phyloP scores from a whole-genome alignment of 2,888 invertebrate species.

The Agrotis segetum region DNA sequence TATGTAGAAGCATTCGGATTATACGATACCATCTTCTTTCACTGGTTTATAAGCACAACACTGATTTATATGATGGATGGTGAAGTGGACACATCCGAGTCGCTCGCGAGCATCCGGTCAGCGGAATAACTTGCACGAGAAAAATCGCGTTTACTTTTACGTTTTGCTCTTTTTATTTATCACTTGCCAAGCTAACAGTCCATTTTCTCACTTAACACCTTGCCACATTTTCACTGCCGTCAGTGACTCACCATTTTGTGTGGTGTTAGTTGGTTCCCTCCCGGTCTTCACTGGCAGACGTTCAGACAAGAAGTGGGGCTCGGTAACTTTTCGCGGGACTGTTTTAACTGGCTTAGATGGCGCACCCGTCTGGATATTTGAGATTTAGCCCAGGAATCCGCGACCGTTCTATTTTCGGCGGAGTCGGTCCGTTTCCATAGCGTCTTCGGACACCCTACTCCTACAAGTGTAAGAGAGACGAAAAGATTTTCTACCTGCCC shows the following conservation, averaged over 20 bases:
- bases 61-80: slow-evolving; percentile 72
- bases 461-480: slow-evolving; percentile 80
- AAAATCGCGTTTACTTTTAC: slow-evolving; percentile 67
- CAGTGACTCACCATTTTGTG: slow-evolving; percentile 93
- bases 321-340: slow-evolving; percentile 92
- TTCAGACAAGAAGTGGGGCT: slow-evolving; percentile 95
- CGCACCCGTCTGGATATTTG: slow-evolving; percentile 92
- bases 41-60: slow-evolving; percentile 83
- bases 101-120: slow-evolving; percentile 84
- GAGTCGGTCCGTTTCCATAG: slow-evolving; percentile 81
- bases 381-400: slow-evolving; percentile 92
- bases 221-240: slow-evolving; percentile 87
- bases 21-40: slow-evolving; percentile 81
- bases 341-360: slow-evolving; percentile 95
- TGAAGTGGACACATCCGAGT: slow-evolving; percentile 67
- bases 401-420: slow-evolving; percentile 90
- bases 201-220: slow-evolving; percentile 86
- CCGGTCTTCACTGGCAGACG: slow-evolving; percentile 94
- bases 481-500: slow-evolving; percentile 74
- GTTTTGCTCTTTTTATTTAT: slow-evolving; percentile 67
- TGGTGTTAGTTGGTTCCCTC: slow-evolving; percentile 92
- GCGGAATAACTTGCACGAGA: slow-evolving; percentile 82
- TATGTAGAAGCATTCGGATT: slow-evolving; percentile 69
- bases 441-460: slow-evolving; percentile 72
- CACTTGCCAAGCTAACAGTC: slow-evolving; percentile 83